These are phyloP conservation scores for Bambusicola thoracicus DNA, from an alignment of 2,113 vertebrate species.

Conservation along the genomic window DNA sequence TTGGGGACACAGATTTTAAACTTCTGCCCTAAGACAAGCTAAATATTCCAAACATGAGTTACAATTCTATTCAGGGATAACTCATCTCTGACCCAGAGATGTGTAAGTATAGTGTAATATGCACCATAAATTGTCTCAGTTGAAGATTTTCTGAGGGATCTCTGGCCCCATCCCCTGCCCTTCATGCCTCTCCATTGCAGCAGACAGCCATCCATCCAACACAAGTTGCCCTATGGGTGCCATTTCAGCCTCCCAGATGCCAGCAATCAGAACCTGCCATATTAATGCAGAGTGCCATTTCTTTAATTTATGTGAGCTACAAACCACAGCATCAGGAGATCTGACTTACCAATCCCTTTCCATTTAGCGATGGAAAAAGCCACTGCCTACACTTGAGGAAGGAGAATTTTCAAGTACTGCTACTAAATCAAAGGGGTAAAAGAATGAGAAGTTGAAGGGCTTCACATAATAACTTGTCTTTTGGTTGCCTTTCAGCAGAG, in stretches of 20 bases:
- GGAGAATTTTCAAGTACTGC: neutral
- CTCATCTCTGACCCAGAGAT: neutral
- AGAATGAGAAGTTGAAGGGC: neutral
- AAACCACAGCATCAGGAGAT: neutral
- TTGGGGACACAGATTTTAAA: neutral
- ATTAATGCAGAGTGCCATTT: neutral
- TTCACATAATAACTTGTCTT: neutral
- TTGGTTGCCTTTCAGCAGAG: neutral
- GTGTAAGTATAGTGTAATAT: fast-evolving
- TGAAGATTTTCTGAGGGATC: neutral
- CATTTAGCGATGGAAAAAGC: neutral
- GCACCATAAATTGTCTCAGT: neutral
- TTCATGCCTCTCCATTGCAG: neutral
- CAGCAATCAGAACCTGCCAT: fast-evolving
- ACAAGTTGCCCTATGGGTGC: fast-evolving
- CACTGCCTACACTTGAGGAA: neutral
- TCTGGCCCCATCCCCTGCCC: neutral
- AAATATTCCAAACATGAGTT: neutral
- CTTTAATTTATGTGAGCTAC: neutral
- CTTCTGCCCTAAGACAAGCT: neutral
- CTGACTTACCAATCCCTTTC: neutral
- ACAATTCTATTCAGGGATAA: neutral
- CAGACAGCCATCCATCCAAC: neutral
- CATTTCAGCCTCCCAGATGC: neutral
- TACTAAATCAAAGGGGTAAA: neutral